Base-by-base conservation (phyloP, 92 coral and sea anemone genomes). In the Hydrozoanthus gracilis region DNA sequence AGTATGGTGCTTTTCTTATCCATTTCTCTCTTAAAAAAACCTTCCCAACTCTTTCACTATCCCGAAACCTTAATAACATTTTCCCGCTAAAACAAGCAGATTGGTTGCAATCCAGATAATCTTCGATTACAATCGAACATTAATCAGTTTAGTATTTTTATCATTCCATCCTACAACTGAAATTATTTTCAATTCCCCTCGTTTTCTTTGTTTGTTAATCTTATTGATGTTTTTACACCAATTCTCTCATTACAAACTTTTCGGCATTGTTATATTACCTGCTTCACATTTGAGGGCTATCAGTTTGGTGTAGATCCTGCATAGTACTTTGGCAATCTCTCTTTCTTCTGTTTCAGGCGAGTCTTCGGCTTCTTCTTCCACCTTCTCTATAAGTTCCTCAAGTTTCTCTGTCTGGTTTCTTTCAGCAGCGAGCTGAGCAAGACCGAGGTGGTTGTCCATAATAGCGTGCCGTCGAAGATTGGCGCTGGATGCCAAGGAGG, bases 371-470 rank as follows among this genome's bases (percentile, higher is more conserved):
- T 79, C 84, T 5, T 13, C 12, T 61, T 79, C 84, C 9, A 73
- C 73, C 18, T 64, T 80, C 12, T 39, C 85, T 0, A 65, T 2
- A 8, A 80, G 17, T 20, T 80, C 49, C 35, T 65, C 73, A 7
- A 80, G 61, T 13, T 48, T 47, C 14, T 80, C 74, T 18, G 74
- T 10, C 27, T 80, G 58, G 4, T 80, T 11, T 35, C 58, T 49
- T 4, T 0, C 5, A 16, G 60, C 61, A 11, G 85, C 85, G 7
- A 80, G 62, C 6, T 80, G 6, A 5, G 85, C 85, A 20, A 80
- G 56, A 46, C 85, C 85, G 64, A 80, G 74, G 15, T 80, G 66
- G 35, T 15, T 65, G 35, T 80, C 85, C 75, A 80, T 65, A 18
- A 80, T 65, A 4, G 62, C 48, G 6, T 6, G 0, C 49, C 61